These are phyloP conservation scores for Quadroppia sp. DNA, from an alignment of 2,888 invertebrate species.

Conservation along the genomic window DNA sequence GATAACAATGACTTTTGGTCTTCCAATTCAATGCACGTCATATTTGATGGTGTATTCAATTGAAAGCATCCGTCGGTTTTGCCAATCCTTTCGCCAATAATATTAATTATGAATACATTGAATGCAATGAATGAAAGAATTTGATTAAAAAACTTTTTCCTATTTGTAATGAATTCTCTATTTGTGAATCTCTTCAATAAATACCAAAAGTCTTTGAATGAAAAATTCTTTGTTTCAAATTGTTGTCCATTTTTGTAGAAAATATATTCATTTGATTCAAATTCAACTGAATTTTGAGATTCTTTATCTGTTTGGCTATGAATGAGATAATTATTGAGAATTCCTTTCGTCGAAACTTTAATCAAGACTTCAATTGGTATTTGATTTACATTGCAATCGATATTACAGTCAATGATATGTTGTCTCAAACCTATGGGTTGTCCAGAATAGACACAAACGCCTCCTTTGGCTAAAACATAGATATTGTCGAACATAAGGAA, in stretches of 20 bases:
- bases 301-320: too few species aligned
- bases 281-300: not conserved
- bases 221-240: not conserved
- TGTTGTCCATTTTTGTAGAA: not conserved
- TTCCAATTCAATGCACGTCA: too few species aligned
- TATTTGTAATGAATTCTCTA: not conserved
- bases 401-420: not conserved
- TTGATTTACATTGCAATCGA: not conserved
- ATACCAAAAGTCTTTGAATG: not conserved
- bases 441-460: too few species aligned
- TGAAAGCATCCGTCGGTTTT: too few species aligned
- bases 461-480: too few species aligned
- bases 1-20: too few species aligned
- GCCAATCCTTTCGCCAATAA: not conserved
- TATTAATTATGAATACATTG: not conserved
- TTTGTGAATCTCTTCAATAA: not conserved
- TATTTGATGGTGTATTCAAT: too few species aligned
- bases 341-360: too few species aligned
- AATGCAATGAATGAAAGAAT: not conserved
- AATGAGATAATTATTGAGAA: too few species aligned
- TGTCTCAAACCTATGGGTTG: too few species aligned
- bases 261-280: not conserved
- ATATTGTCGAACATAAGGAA: too few species aligned
- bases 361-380: too few species aligned
- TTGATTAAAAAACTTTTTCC: not conserved